phyloP scores from a whole-genome alignment of 2,113 vertebrate genomes.

The Notarius quadriscutis region DNA sequence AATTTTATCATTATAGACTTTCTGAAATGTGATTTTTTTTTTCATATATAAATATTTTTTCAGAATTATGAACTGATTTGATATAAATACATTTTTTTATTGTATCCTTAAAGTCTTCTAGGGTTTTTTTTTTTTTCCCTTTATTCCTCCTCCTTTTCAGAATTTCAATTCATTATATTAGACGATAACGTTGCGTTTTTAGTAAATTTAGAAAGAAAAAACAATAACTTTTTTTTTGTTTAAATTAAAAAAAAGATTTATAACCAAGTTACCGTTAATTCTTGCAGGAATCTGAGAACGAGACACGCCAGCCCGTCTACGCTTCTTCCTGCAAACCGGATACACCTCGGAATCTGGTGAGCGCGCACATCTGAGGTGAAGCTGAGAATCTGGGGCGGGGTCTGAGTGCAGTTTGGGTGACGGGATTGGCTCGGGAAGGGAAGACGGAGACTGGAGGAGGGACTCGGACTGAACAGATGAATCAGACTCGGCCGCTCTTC shows the following conservation, averaged over 20 bases:
- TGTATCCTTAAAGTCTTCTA: background rate
- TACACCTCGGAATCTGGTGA: constrained; percentile 27
- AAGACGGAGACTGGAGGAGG: background rate
- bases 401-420: background rate
- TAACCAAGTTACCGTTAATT: constrained; percentile 21
- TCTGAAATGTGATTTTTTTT: no score
- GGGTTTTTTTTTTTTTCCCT: background rate
- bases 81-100: no score
- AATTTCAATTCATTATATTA: background rate
- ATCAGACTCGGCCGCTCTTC: background rate
- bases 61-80: no score
- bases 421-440: background rate
- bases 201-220: background rate
- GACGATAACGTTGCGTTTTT: no score
- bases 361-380: constrained; percentile 15
- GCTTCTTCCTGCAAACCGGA: constrained; percentile 52
- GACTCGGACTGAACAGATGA: background rate
- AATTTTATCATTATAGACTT: no score
- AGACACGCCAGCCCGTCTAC: background rate
- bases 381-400: constrained; percentile 32
- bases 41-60: no score
- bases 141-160: background rate
- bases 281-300: background rate
- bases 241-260: background rate
- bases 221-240: background rate